phyloP scores from a whole-genome alignment of 1,140 invertebrate species.

The Drosophila lowei region DNA sequence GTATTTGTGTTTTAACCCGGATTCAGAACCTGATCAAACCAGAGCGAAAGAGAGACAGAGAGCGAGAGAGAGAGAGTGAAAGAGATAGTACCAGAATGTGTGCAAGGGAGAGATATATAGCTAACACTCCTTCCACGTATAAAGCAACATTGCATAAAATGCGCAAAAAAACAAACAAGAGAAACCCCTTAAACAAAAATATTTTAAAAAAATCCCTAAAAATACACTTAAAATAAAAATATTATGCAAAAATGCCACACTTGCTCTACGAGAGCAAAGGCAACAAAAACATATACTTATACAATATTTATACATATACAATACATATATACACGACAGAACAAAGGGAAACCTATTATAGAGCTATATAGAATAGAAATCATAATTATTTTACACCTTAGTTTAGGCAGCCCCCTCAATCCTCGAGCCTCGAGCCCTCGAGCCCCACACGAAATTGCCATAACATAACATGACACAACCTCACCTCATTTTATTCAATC shows the following conservation, averaged over 20 bases:
- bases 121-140: constrained; percentile 74
- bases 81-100: constrained; percentile 21
- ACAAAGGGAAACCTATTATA: constrained; percentile 30
- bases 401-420: constrained; percentile 37
- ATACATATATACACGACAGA: constrained; percentile 40
- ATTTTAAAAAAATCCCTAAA: constrained; percentile 21
- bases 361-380: constrained; percentile 51
- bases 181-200: constrained; percentile 13
- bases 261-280: constrained; percentile 58
- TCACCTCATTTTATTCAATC: constrained; percentile 51
- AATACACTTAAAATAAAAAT: constrained; percentile 24
- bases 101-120: constrained; percentile 43
- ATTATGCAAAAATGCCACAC: constrained; percentile 44
- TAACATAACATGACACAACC: constrained; percentile 31
- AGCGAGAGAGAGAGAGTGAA: constrained; percentile 19
- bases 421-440: neutral
- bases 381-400: constrained; percentile 61
- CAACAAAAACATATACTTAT: constrained; percentile 56
- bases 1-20: constrained; percentile 34
- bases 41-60: constrained; percentile 13
- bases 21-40: constrained; percentile 9
- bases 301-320: constrained; percentile 54
- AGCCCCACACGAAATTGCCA: constrained; percentile 46
- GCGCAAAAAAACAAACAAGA: constrained; percentile 60
- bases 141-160: constrained; percentile 79